Evolutionary conservation across 2,797 vertebrate genomes (phyloP).

Genomic region (Enteromius mattozi): DNA sequence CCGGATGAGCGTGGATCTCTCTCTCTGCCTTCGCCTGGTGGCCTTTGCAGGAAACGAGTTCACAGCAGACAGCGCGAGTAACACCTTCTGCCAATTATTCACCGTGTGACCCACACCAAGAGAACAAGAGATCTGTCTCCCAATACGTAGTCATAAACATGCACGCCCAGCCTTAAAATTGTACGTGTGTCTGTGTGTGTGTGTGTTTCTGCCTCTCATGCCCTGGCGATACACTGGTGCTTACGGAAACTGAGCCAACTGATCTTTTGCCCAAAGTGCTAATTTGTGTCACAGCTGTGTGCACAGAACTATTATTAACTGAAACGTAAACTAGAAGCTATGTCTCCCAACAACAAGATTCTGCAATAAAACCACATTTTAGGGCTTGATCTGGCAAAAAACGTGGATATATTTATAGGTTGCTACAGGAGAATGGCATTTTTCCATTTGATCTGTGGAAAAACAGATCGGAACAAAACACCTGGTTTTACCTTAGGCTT

Average conservation of each 20-base stretch:
- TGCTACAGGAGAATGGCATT: conserved; percentile 74
- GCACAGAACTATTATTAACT: conserved; percentile 82
- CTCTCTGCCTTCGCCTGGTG: conserved; percentile 27
- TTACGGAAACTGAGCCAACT: conserved; percentile 78
- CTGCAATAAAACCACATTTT: conserved; percentile 78
- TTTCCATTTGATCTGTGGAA: conserved; percentile 81
- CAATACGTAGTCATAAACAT: conserved; percentile 19
- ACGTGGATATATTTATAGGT: conserved; percentile 74
- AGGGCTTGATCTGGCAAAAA: conserved; percentile 68
- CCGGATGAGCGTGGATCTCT: conserved; percentile 39
- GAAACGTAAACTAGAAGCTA: conserved; percentile 83
- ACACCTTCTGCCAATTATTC: conserved; percentile 41
- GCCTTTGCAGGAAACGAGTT: conserved; percentile 41
- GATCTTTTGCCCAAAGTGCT: conserved; percentile 79
- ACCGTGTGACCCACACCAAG: conserved; percentile 21
- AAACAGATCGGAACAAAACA: conserved; percentile 74
- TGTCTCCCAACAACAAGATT: conserved; percentile 79
- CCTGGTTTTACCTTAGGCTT: conserved; percentile 75
- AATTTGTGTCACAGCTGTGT: conserved; percentile 80
- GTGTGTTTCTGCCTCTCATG: conserved; percentile 62
- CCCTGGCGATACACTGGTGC: conserved; percentile 71
- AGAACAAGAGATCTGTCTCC: conserved; percentile 46
- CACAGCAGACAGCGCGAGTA: not conserved
- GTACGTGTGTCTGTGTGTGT: conserved; percentile 28
- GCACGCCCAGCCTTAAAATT: conserved; percentile 34